Evolutionary conservation across 2,113 vertebrate genomes (phyloP).

Genomic region (Fulica atra): DNA sequence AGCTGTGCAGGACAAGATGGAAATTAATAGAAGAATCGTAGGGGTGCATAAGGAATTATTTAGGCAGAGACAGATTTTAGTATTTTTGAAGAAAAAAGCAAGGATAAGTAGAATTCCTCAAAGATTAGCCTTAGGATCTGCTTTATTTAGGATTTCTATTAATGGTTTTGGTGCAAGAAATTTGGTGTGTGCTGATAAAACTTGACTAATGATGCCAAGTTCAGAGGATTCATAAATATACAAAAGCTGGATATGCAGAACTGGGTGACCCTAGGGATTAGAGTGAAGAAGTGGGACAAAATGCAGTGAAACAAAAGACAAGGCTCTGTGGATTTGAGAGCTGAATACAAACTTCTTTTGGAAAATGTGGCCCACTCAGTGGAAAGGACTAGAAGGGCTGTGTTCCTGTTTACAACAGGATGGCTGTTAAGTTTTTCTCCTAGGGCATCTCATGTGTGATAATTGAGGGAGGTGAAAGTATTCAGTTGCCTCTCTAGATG

Average conservation of each 20-base stretch:
- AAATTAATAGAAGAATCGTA: background rate
- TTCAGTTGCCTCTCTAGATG: background rate
- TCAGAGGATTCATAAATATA: constrained; percentile 8
- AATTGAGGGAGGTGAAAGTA: background rate
- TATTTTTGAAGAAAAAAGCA: background rate
- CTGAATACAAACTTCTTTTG: background rate
- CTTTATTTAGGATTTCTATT: constrained; percentile 29
- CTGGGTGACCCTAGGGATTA: constrained; percentile 33
- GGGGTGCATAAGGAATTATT: background rate
- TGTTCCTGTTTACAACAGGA: background rate
- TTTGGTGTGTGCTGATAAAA: constrained; percentile 51
- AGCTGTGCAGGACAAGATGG: background rate
- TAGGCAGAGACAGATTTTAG: background rate
- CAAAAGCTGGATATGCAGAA: constrained; percentile 29
- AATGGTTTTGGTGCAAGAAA: constrained; percentile 39
- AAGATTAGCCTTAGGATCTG: constrained; percentile 24
- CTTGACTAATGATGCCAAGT: constrained; percentile 27
- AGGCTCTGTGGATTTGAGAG: background rate
- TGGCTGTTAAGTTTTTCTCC: too few species aligned
- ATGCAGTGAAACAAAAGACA: background rate
- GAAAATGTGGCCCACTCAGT: background rate
- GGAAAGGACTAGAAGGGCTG: background rate
- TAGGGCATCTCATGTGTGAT: too few species aligned
- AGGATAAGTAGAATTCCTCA: constrained; percentile 31
- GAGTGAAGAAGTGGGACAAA: background rate